A percentile compares a stretch with the other conserved stretches of the same genome.
Evolutionary conservation across 1,140 invertebrate species (phyloP).

Genomic region (Druon quercuslanigerum): DNA sequence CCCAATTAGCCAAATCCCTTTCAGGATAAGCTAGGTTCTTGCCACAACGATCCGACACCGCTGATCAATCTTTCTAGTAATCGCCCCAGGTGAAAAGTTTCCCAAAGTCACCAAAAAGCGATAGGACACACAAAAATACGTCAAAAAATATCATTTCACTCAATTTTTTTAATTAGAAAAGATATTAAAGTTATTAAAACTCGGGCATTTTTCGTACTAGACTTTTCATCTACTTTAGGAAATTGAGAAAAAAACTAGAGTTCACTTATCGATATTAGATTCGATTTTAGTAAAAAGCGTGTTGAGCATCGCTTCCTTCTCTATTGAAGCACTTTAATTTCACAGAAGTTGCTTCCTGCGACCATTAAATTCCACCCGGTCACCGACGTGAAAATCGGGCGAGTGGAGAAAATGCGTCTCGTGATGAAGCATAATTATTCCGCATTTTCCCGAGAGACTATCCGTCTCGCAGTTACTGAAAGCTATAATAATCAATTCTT

Average conservation of each 20-base stretch:
- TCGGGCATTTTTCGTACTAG: too few species aligned
- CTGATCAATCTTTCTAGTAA: too few species aligned
- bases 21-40: too few species aligned
- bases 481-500: not conserved
- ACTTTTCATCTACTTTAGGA: not conserved
- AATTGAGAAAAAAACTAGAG: not conserved
- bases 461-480: not conserved
- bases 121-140: too few species aligned
- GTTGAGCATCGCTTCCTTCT: not conserved
- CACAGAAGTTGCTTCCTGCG: not conserved
- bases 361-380: constrained; percentile 15
- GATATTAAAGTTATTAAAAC: too few species aligned
- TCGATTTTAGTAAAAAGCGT: not conserved
- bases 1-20: too few species aligned
- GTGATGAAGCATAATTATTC: constrained; percentile 22
- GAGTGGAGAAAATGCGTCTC: constrained; percentile 11
- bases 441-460: not conserved
- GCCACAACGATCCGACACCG: too few species aligned
- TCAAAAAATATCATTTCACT: too few species aligned
- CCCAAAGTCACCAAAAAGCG: too few species aligned
- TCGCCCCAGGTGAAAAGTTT: too few species aligned
- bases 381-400: constrained; percentile 8
- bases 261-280: constrained; percentile 30
- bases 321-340: constrained; percentile 25
- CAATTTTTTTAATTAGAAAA: too few species aligned